Percentiles rank a stretch among this genome's conserved stretches.
These are phyloP conservation scores for Phengaris arion DNA, from an alignment of 2,888 invertebrate species.

Conservation along the genomic window DNA sequence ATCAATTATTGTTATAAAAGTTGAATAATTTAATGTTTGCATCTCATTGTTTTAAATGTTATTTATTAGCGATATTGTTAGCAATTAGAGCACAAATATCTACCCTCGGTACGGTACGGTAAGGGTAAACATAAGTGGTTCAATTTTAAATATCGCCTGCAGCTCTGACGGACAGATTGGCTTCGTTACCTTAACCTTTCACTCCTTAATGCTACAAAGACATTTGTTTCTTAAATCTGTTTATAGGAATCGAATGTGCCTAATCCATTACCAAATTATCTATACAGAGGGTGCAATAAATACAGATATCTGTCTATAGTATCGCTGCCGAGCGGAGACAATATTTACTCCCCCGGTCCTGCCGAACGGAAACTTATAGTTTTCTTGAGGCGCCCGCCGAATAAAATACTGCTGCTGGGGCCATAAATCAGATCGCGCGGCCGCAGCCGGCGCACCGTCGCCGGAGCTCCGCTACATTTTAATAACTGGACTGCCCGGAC, in stretches of 20 bases:
- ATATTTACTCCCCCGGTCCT: constrained; percentile 77
- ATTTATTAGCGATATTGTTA: constrained; percentile 15
- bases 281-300: constrained; percentile 69
- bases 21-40: background rate
- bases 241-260: constrained; percentile 54
- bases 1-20: no score
- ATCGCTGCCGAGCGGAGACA: constrained; percentile 74
- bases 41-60: background rate
- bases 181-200: constrained; percentile 52
- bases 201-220: background rate
- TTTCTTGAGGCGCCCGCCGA: constrained; percentile 78
- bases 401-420: constrained; percentile 77
- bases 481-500: constrained; percentile 69
- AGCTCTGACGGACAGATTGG: constrained; percentile 60
- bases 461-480: constrained; percentile 69
- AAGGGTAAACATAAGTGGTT: constrained; percentile 40
- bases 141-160: constrained; percentile 38
- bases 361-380: constrained; percentile 79
- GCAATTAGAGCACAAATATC: constrained; percentile 18
- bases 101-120: constrained; percentile 16
- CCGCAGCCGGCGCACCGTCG: constrained; percentile 69
- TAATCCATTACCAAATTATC: constrained; percentile 76
- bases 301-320: constrained; percentile 73
- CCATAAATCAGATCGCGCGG: constrained; percentile 74
- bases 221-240: constrained; percentile 45